phyloP scores from a whole-genome alignment of 2,888 invertebrate species.

The Nymphalis polychloros region DNA sequence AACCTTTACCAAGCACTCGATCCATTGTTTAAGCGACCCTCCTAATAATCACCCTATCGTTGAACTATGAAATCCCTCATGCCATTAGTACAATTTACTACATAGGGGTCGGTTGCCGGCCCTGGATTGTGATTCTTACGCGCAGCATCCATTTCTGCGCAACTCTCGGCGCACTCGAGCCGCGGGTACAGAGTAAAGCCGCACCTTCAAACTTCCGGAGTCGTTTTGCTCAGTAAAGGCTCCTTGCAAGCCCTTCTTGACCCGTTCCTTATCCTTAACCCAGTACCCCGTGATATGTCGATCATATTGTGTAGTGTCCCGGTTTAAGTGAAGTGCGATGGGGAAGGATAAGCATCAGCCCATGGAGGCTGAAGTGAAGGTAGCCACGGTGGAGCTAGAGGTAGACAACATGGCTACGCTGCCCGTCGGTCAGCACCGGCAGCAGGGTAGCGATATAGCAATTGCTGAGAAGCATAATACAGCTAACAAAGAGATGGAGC shows the following conservation, averaged over 20 bases:
- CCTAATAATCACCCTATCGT: conserved; percentile 32
- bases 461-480: conserved; percentile 91
- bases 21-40: conserved; percentile 35
- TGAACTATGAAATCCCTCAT: conserved; percentile 52
- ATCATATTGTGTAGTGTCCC: conserved; percentile 49
- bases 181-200: conserved; percentile 62
- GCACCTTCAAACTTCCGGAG: conserved; percentile 71
- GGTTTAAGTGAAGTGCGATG: conserved; percentile 57
- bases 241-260: conserved; percentile 52
- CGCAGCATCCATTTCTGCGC: conserved; percentile 79
- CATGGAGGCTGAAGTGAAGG: conserved; percentile 89
- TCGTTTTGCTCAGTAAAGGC: conserved; percentile 54
- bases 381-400: conserved; percentile 93
- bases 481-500: conserved; percentile 92
- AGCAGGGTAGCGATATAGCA: conserved; percentile 85
- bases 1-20: conserved; percentile 25
- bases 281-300: conserved; percentile 47
- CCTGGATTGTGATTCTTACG: conserved; percentile 60
- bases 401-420: conserved; percentile 95
- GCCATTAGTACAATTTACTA: conserved; percentile 61
- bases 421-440: conserved; percentile 89
- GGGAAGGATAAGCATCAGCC: conserved; percentile 78
- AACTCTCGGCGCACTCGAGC: conserved; percentile 65
- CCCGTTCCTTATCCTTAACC: conserved; percentile 60
- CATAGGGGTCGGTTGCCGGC: conserved; percentile 69